Percentiles rank a stretch among this genome's conserved stretches.
Evolutionary conservation across 2,113 vertebrate genomes (phyloP).

Genomic region (Murina feae): DNA sequence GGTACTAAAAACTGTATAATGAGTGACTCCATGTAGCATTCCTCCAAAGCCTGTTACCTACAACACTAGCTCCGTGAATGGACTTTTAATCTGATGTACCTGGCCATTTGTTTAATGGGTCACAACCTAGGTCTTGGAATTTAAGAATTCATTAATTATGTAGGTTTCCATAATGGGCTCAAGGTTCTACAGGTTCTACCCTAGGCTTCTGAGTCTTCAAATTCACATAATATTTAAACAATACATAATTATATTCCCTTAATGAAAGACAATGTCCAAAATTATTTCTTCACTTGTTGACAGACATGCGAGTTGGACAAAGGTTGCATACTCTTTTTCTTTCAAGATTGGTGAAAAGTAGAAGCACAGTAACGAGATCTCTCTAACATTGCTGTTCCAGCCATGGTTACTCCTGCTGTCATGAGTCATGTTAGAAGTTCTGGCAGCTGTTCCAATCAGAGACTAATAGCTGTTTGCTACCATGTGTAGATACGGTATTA

Average conservation of each 20-base stretch:
- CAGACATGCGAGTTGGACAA: not conserved
- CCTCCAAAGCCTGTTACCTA: not conserved
- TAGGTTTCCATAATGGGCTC: not conserved
- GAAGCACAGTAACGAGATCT: not conserved
- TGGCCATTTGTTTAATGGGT: not conserved
- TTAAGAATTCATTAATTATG: not conserved
- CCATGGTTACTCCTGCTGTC: not conserved
- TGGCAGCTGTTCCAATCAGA: not conserved
- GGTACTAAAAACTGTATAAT: not conserved
- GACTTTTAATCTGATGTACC: not conserved
- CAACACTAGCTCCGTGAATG: not conserved
- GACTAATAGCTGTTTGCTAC: not conserved
- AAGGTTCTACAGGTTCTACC: not conserved
- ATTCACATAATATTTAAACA: not conserved
- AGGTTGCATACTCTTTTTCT: not conserved
- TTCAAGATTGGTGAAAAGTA: not conserved
- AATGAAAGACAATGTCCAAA: not conserved
- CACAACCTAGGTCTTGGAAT: not conserved
- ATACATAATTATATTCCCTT: not conserved
- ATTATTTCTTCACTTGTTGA: not conserved
- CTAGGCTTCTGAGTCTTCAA: not conserved
- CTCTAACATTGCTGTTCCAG: not conserved
- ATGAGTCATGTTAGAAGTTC: not conserved
- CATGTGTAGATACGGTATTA: not conserved
- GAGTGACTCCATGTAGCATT: not conserved